These are phyloP conservation scores for Graphium colonna DNA, from an alignment of 2,888 invertebrate genomes.

Conservation along the genomic window DNA sequence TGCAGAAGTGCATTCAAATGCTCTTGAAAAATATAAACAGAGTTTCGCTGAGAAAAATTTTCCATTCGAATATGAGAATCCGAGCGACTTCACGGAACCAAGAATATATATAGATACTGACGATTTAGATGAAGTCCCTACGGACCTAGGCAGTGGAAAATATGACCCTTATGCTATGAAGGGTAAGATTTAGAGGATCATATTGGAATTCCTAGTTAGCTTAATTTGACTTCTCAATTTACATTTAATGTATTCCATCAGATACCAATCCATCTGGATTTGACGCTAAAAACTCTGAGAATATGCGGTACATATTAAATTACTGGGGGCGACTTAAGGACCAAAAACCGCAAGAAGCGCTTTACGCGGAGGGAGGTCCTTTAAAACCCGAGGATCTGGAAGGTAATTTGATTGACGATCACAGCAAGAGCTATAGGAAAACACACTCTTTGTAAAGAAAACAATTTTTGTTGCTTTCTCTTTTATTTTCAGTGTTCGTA, in stretches of 20 bases:
- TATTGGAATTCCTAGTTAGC: neutral
- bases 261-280: constrained; percentile 34
- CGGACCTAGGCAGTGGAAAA: constrained; percentile 69
- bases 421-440: constrained; percentile 4
- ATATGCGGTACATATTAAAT: constrained; percentile 68
- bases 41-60: constrained; percentile 70
- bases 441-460: constrained; percentile 10
- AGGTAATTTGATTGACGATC: constrained; percentile 43
- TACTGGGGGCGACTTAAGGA: constrained; percentile 60
- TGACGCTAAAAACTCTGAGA: constrained; percentile 51
- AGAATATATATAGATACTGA: constrained; percentile 80
- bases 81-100: constrained; percentile 72
- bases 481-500: constrained; percentile 27
- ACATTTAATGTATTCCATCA: constrained; percentile 24
- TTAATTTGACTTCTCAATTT: neutral
- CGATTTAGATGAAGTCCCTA: constrained; percentile 58
- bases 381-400: constrained; percentile 59
- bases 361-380: constrained; percentile 71
- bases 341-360: constrained; percentile 54
- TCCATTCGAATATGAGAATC: constrained; percentile 72
- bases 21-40: constrained; percentile 67
- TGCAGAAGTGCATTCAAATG: constrained; percentile 66
- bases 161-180: constrained; percentile 53
- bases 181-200: constrained; percentile 42
- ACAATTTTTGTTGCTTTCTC: constrained; percentile 54